Evolutionary conservation across 35 echinoderm and acorn worm species (phyloP).

Genomic region (Ophiothrix spiculata): DNA sequence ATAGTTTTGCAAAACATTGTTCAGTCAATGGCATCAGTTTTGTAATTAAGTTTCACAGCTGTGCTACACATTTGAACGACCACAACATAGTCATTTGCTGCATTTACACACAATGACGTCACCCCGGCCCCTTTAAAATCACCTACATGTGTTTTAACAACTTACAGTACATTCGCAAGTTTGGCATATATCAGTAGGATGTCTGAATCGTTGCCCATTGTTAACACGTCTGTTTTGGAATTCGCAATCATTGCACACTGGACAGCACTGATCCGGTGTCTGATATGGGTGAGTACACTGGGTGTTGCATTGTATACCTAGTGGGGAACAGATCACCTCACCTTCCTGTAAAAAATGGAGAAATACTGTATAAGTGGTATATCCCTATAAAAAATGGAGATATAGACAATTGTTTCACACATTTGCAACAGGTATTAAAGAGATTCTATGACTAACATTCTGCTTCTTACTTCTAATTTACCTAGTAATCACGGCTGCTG

Average conservation of each 20-base stretch:
- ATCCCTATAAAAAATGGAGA: too few relatives aligned
- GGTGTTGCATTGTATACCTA: slow-evolving; percentile 20
- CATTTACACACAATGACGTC: too few relatives aligned
- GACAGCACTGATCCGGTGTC: slow-evolving; percentile 65
- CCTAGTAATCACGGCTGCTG: too few relatives aligned
- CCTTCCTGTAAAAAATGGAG: slow-evolving; percentile 19
- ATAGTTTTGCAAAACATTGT: background rate
- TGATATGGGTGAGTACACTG: slow-evolving; percentile 56
- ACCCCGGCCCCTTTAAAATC: too few relatives aligned
- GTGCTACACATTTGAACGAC: background rate
- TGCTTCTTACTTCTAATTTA: too few relatives aligned
- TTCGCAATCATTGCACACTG: slow-evolving; percentile 67
- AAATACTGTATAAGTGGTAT: too few relatives aligned
- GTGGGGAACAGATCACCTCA: slow-evolving; percentile 21
- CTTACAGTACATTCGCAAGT: slow-evolving; percentile 77
- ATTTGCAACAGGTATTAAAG: too few relatives aligned
- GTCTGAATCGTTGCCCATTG: slow-evolving; percentile 59
- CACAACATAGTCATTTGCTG: too few relatives aligned
- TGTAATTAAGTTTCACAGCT: background rate
- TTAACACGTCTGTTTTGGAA: slow-evolving; percentile 44
- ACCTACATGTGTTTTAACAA: background rate
- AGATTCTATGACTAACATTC: too few relatives aligned
- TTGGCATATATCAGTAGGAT: slow-evolving; percentile 62
- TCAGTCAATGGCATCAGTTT: background rate
- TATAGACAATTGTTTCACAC: too few relatives aligned